Base-by-base conservation (phyloP, 2,888 invertebrate species). In the Arrhopalites spinosus region DNA sequence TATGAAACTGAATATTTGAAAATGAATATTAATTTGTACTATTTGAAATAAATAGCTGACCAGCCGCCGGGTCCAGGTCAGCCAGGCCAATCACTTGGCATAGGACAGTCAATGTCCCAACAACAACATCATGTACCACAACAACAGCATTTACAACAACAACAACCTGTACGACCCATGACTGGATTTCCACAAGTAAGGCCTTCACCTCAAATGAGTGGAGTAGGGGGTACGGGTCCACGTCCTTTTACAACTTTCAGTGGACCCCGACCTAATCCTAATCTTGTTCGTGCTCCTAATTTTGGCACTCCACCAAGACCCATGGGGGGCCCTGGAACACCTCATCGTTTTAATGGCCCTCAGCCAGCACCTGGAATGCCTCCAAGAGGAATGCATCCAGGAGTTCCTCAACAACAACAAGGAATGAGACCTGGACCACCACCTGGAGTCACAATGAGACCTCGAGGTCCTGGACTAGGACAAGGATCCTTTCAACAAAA, bases 311-410 rank as follows among this genome's bases (percentile, higher is more conserved):
- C 80, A 61, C 78, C 78, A 56, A 73, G 82, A 71, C 80, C 78
- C 8, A 76, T 79, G 77, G 83, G 82, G 30, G 78, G 81, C 15
- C 79, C 79, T 25, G 83, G 83, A 3, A 81, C 79, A 64, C 83
- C 83, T 53, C 81, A 82, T 64, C 77, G 83, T 25, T 81, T 81
- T 74, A 82, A 80, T 53, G 83, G 83, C 29, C 80, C 82, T 53
- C 80, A 79, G 68, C 83, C 82, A 29, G 74, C 73, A 50, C 78
- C 79, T 59, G 71, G 50, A 47, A 76, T 76, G 74, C 74, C 68
- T 23, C 73, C 63, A 36, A 78, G 76, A 25, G 70, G 70, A 30
- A 53, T 56, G 29, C 56, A 29, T 50, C 78, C 70, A 45, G 78
- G 78, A 45, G 7, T 59, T 59, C 77, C 66, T 43, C 77, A 71